These are phyloP conservation scores for Sardina pilchardus DNA, from an alignment of 2,113 vertebrate species.

Conservation along the genomic window DNA sequence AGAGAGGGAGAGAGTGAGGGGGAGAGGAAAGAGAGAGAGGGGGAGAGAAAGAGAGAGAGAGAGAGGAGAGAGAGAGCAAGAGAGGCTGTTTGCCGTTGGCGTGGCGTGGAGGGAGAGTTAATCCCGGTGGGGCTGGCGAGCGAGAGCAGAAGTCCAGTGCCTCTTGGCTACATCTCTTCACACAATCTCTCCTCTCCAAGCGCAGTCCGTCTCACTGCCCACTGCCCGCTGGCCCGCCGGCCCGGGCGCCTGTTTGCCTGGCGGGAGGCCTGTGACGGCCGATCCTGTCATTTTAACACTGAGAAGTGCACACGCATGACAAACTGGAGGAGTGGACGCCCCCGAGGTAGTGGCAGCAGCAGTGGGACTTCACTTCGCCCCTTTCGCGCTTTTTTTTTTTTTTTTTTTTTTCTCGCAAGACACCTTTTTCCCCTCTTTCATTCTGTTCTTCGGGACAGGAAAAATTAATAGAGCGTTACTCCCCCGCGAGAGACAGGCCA, in stretches of 20 bases:
- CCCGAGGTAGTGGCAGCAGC: constrained; percentile 78
- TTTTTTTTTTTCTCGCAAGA: constrained; percentile 76
- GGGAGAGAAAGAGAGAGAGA: not conserved
- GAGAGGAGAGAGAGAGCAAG: constrained; percentile 47
- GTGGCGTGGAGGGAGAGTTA: constrained; percentile 62
- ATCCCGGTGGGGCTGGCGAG: constrained; percentile 76
- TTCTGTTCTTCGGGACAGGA: constrained; percentile 75
- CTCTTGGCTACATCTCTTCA: constrained; percentile 82
- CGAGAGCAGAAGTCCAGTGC: constrained; percentile 72
- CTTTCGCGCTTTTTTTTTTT: constrained; percentile 64
- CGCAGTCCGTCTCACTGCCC: constrained; percentile 42
- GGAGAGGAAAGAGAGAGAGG: too few species aligned
- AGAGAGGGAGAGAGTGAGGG: constrained; percentile 36
- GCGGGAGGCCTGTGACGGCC: constrained; percentile 81
- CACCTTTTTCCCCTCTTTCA: constrained; percentile 82
- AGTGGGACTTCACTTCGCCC: constrained; percentile 84
- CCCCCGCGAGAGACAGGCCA: constrained; percentile 68
- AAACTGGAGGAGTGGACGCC: constrained; percentile 84
- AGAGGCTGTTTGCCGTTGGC: constrained; percentile 72
- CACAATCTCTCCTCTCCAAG: constrained; percentile 63
- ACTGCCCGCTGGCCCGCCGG: not conserved
- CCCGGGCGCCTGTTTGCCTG: constrained; percentile 66
- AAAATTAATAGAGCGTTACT: constrained; percentile 93
- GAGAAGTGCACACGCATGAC: constrained; percentile 92
- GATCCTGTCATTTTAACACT: constrained; percentile 87